Conservation (phyloP, 1,140 invertebrate genomes). For the Chironomus striatipennis region DNA sequence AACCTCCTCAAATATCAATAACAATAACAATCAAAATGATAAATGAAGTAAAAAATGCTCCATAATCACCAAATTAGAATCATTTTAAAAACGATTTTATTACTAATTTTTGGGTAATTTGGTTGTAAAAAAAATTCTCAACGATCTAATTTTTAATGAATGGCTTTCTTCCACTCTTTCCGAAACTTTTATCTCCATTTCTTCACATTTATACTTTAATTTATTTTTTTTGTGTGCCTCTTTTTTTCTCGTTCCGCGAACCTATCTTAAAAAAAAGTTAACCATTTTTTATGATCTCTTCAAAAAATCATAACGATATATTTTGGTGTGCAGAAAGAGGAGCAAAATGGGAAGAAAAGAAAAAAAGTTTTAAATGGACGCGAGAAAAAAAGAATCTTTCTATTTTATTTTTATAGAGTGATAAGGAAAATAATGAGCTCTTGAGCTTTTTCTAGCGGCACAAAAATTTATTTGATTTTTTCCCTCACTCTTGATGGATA, state of each 20-base stretch:
- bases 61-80: no score
- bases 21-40: no score
- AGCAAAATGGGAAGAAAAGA: background rate
- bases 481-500: background rate
- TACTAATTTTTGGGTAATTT: background rate
- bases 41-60: no score
- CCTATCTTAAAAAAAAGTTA: no score
- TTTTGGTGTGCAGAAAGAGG: background rate
- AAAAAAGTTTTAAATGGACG: background rate
- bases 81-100: no score
- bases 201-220: no score
- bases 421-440: constrained; percentile 7
- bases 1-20: no score
- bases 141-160: constrained; percentile 6
- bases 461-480: background rate
- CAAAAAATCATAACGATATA: no score
- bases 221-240: no score
- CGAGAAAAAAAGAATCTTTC: background rate
- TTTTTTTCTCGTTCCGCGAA: no score
- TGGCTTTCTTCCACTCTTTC: background rate
- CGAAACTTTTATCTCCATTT: no score
- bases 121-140: background rate
- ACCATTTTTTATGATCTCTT: no score
- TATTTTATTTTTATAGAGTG: constrained; percentile 4
- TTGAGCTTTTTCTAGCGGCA: background rate